Conservation (phyloP, 2,797 vertebrate species). For the Protonibea diacanthus region DNA sequence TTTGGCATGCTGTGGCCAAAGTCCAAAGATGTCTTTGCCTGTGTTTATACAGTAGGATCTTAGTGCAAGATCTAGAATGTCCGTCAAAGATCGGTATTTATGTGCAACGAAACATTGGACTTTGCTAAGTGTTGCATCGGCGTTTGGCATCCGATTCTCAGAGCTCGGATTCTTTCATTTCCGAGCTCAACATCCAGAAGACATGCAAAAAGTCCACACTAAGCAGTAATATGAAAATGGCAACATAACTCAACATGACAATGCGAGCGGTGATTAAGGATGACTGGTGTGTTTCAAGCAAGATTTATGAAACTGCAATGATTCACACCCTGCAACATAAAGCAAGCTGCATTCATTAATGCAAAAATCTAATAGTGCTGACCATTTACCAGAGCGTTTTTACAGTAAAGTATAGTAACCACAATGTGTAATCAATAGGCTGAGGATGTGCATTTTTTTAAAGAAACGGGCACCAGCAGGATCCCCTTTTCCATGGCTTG, state of each 20-base stretch:
- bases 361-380: not conserved
- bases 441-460: not conserved
- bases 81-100: not conserved
- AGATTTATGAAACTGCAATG: not conserved
- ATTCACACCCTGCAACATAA: not conserved
- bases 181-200: not conserved
- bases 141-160: not conserved
- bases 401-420: not conserved
- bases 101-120: not conserved
- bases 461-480: not conserved
- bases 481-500: not conserved
- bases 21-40: not conserved
- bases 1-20: not conserved
- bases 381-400: too few species aligned
- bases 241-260: not conserved
- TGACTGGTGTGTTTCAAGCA: not conserved
- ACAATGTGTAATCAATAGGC: not conserved
- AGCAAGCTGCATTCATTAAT: not conserved
- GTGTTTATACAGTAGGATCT: not conserved
- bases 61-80: not conserved
- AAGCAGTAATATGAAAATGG: not conserved
- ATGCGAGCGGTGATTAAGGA: not conserved
- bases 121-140: not conserved
- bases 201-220: not conserved
- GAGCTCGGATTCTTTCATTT: not conserved